Evolutionary conservation across 2,113 vertebrate species (phyloP), one percentile per base, ranked within the genome.

Genomic region (Centrocercus urophasianus): DNA sequence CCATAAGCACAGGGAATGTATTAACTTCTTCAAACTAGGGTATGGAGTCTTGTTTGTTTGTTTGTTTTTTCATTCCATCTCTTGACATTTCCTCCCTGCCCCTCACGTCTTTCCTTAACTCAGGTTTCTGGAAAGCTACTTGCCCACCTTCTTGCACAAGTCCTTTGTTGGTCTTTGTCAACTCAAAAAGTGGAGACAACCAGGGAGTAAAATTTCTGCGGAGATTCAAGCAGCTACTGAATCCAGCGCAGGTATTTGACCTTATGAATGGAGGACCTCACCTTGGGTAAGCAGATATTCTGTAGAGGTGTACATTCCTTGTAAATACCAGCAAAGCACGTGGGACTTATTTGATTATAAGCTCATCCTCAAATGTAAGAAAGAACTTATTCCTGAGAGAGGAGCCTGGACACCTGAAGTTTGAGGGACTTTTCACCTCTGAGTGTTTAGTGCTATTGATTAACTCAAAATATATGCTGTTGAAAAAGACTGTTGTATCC

Each of bases 231-330:
- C 99, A 99, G 84, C 98, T 99, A 88, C 98, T 99, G 89, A 99
- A 99, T 97, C 99, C 99, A 1, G 99, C 99, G 3, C 99, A 99
- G 96, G 99, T 99, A 91, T 99, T 99, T 47, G 99, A 99, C 97
- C 98, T 99, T 92, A 99, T 99, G 99, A 99, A 99, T 18, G 99
- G 99, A 94, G 99, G 99, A 13, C 99, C 99, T 20, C 99, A 99
- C 95, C 98, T 99, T 11, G 99, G 99, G 99, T 99, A 97, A 97
- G 98, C 50, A 64, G 79, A 85, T 77, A 13, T 2, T 65, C 32
- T 74, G 0, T 77, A 72, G 54, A 78, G 66, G n/a, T 28, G 59
- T 14, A 17, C 9, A 13, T 80, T 79, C 59, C 24, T 74, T 90
- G 22, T 60, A 34, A 73, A 84, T 70, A 73, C 16, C n/a, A 10